Base-by-base conservation (phyloP, 2,113 vertebrate species). In the Leptobrachium ailaonicum region DNA sequence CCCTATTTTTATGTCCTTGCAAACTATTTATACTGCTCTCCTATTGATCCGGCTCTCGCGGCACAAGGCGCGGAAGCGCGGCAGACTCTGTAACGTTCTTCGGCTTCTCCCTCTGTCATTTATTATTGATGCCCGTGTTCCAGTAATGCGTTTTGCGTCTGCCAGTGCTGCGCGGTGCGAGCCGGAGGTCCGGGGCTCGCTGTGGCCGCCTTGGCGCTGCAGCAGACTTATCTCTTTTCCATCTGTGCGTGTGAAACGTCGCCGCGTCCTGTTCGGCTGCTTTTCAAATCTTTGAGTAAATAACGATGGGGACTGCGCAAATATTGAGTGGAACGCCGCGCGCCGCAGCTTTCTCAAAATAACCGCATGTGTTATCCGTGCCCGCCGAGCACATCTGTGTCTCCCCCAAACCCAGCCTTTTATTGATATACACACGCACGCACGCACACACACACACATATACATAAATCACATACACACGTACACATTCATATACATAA, bases 121-220 rank as follows among this genome's bases (percentile, higher is more conserved):
- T 70, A 70, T 75, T 66, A 50, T 76, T 64, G 62, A 56, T 32
- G 14, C 11, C 8, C 7, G 14, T 11, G 40, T 50, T 13, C 8
- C 41, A 60, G 50, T 73, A 64, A 69, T 12, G 53, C 13, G 0
- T 69, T 83, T 70, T 79, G 82, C 76, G 45, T 78, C 71, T 82
- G 75, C 6, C n/a, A 73, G 58, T 56, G 40, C 40, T 44, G 43
- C 11, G n/a, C 32, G 12, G 4, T 3, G 10, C 10, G 3, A 60
- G 10, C 56, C 6, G 56, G 10, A 14, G 56, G 11, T 60, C 13
- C 56, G 1, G 50, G 50, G 50, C 66, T 42, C 9, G 8, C 41
- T 41, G 41, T 42, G 9, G 41, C 20, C 20, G 20, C 20, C 20
- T 32, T 32, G 20, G 20, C 20, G 20, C 8, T 8, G 47, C 47